phyloP scores from a whole-genome alignment of 92 coral and sea anemone genomes.

The Porites cylindrica region DNA sequence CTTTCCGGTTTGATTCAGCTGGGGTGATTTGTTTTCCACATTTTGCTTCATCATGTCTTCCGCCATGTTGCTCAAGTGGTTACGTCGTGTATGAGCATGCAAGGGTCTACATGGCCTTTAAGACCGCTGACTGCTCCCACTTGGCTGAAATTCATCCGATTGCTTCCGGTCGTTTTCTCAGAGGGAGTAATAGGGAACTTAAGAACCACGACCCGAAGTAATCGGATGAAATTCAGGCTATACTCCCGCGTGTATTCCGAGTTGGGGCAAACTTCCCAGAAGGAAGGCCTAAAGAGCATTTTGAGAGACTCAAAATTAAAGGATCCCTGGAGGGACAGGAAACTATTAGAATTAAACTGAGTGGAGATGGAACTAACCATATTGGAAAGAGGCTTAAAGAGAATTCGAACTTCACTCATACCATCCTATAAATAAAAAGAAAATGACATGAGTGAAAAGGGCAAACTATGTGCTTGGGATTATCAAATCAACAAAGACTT shows the following conservation, averaged over 20 bases:
- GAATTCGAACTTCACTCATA: background rate
- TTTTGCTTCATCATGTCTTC: background rate
- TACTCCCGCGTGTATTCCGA: too few relatives aligned
- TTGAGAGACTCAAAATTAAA: background rate
- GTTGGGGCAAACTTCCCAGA: too few relatives aligned
- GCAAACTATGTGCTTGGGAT: slow-evolving; percentile 62
- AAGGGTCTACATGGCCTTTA: too few relatives aligned
- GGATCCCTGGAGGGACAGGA: slow-evolving; percentile 3
- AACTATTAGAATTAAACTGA: slow-evolving; percentile 32
- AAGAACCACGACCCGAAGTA: too few relatives aligned
- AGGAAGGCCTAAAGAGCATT: background rate
- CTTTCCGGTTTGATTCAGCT: slow-evolving; percentile 16
- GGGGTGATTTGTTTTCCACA: background rate
- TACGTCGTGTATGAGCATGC: background rate
- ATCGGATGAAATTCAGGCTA: too few relatives aligned
- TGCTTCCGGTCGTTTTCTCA: too few relatives aligned
- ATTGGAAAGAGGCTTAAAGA: slow-evolving; percentile 53
- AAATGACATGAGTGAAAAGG: slow-evolving; percentile 66
- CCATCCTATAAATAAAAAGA: slow-evolving; percentile 54
- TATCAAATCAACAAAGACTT: background rate
- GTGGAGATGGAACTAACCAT: slow-evolving; percentile 54
- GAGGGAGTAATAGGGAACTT: too few relatives aligned
- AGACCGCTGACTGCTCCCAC: too few relatives aligned
- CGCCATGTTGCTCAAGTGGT: slow-evolving; percentile 25
- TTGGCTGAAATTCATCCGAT: too few relatives aligned